Percentiles rank a stretch among this genome's conserved stretches.
phyloP scores from a whole-genome alignment of 2,113 vertebrate genomes.

The Pantherophis guttatus region DNA sequence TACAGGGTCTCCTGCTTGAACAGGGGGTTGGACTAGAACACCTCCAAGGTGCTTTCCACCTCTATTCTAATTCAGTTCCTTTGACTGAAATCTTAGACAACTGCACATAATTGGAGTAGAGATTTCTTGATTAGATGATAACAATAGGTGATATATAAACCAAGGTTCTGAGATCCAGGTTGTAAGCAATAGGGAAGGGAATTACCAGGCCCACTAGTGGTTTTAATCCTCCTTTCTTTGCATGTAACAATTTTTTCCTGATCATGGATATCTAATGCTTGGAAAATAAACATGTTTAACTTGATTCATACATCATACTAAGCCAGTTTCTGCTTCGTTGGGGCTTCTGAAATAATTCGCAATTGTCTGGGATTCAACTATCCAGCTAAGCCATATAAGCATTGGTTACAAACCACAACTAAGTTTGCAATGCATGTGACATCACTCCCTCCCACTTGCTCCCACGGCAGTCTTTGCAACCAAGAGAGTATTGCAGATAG shows the following conservation, averaged over 20 bases:
- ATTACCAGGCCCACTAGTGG: not conserved
- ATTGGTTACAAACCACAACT: not conserved
- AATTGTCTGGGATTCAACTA: not conserved
- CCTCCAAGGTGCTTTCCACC: too few relatives aligned
- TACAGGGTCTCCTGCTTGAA: not conserved
- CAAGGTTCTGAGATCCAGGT: not conserved
- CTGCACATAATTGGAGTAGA: not conserved
- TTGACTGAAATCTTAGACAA: not conserved
- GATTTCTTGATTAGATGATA: not conserved
- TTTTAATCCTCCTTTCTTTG: not conserved
- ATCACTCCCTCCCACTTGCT: not conserved
- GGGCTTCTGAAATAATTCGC: not conserved
- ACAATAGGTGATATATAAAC: not conserved
- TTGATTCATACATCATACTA: not conserved
- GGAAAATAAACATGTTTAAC: not conserved
- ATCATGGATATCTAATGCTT: not conserved
- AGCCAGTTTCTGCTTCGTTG: not conserved
- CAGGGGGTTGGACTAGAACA: too few relatives aligned
- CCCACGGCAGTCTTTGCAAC: not conserved
- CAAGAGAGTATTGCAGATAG: not conserved
- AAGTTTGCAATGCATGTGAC: not conserved
- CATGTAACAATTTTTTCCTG: not conserved
- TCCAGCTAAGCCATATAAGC: not conserved
- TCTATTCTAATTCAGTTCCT: not conserved
- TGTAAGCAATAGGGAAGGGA: not conserved